A percentile compares a stretch with the other conserved stretches of the same genome.
phyloP scores from a whole-genome alignment of 2,113 vertebrate species.

The Dicrurus megarhynchus region DNA sequence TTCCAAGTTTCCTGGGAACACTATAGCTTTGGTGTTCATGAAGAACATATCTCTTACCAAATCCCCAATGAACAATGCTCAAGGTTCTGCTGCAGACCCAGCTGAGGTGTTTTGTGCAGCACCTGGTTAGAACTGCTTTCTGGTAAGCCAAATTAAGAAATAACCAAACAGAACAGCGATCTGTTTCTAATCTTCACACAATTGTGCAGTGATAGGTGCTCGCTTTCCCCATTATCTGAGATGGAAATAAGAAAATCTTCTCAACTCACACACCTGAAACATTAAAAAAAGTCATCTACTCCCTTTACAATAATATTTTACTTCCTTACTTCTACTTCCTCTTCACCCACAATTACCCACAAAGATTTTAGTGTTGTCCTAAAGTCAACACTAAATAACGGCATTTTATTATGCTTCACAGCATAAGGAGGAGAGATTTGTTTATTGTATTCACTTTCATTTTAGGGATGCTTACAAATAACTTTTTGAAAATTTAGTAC shows the following conservation, averaged over 20 bases:
- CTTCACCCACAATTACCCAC: not conserved
- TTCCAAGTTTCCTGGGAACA: not conserved
- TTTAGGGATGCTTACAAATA: not conserved
- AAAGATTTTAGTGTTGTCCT: not conserved
- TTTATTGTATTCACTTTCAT: not conserved
- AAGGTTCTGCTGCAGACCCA: not conserved
- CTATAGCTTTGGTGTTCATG: not conserved
- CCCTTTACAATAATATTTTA: not conserved
- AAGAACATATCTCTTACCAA: not conserved
- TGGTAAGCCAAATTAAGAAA: not conserved
- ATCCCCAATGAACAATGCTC: not conserved
- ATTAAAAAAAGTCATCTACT: not conserved
- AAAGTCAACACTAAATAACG: not conserved
- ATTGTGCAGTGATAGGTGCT: not conserved
- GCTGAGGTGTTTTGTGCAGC: not conserved
- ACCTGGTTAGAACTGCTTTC: not conserved
- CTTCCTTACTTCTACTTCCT: not conserved
- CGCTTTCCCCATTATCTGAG: not conserved
- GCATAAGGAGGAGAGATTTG: too few species aligned
- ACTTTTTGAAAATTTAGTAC: not conserved
- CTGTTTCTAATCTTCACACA: not conserved
- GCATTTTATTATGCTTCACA: not conserved
- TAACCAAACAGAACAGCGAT: not conserved
- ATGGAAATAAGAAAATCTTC: not conserved
- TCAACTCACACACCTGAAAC: not conserved